Evolutionary conservation across 2,888 invertebrate species (phyloP), one percentile per base, ranked within the genome.

Genomic region (Oxytorus armatus): DNA sequence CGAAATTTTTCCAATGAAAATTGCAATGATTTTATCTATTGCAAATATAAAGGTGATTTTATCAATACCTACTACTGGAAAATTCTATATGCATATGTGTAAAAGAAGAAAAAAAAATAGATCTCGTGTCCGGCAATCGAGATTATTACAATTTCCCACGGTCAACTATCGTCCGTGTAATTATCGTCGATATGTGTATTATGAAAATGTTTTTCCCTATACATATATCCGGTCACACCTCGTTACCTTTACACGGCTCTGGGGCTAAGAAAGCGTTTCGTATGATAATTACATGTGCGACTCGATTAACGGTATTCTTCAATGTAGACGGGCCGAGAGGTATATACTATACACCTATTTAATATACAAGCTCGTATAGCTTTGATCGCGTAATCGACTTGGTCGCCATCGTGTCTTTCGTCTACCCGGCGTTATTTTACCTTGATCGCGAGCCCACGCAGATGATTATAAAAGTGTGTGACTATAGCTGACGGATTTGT

Each of bases 201-300:
- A n/a, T n/a, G n/a, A n/a, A n/a, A n/a, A 76, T 75, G 55, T 14
- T 72, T 70, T 73, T 77, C 70, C 65, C 68, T 70, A 55, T 49
- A 47, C 47, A 80, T 55, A 78, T 76, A 82, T 83, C 77, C 73
- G 81, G 84, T 84, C 82, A 83, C 84, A 83, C 84, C 81, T 84
- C 77, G 77, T 82, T 83, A 75, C 61, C 16, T 73, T 33, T 53
- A 42, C 70, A 21, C 47, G 61, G 18, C 69, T 49, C 68, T 29
- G 16, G 4, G 42, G 53, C 39, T 61, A n/a, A 49, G 49, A 47
- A 77, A 36, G n/a, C 36, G 73, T 65, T 74, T 44, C 55, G 49
- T 74, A 76, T 53, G 61, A 77, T 83, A 82, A 83, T 84, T 82
- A 82, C 61, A 33, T 39, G 61, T 55, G 74, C 55, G 55, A 79